Percentiles rank a stretch among this genome's conserved stretches.
Evolutionary conservation across 2,113 vertebrate species (phyloP).

Genomic region (Isichthys henryi): DNA sequence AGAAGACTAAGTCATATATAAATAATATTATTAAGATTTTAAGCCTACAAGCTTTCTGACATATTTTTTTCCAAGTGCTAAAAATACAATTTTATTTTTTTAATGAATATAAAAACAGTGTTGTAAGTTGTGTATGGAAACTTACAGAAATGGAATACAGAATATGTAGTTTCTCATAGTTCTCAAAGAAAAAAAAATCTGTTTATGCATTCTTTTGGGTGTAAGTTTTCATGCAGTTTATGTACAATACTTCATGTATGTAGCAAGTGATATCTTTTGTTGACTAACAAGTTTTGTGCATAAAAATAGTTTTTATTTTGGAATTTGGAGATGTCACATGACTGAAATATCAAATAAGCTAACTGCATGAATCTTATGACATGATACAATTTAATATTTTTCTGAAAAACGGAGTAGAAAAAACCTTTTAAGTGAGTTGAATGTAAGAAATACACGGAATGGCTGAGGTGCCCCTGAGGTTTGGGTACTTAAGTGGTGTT

Average conservation of each 20-base stretch:
- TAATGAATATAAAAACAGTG: not conserved
- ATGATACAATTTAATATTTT: not conserved
- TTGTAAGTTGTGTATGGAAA: not conserved
- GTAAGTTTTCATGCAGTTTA: not conserved
- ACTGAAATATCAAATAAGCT: not conserved
- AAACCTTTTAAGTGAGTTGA: not conserved
- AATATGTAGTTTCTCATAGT: not conserved
- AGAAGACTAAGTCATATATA: not conserved
- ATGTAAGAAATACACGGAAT: not conserved
- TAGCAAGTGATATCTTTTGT: not conserved
- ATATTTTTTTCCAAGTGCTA: not conserved
- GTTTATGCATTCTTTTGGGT: not conserved
- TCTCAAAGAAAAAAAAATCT: not conserved
- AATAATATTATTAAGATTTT: not conserved
- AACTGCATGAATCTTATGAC: not conserved
- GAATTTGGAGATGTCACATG: not conserved
- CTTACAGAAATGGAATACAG: not conserved
- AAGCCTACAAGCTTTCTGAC: not conserved
- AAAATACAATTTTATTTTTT: not conserved
- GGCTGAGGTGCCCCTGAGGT: not conserved
- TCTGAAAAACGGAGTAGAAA: not conserved
- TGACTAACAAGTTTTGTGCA: not conserved
- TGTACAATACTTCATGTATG: not conserved
- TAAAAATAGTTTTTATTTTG: not conserved
- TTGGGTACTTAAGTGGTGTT: not conserved